Base-by-base conservation (phyloP, 2,797 vertebrate genomes). In the Eulemur mongoz region DNA sequence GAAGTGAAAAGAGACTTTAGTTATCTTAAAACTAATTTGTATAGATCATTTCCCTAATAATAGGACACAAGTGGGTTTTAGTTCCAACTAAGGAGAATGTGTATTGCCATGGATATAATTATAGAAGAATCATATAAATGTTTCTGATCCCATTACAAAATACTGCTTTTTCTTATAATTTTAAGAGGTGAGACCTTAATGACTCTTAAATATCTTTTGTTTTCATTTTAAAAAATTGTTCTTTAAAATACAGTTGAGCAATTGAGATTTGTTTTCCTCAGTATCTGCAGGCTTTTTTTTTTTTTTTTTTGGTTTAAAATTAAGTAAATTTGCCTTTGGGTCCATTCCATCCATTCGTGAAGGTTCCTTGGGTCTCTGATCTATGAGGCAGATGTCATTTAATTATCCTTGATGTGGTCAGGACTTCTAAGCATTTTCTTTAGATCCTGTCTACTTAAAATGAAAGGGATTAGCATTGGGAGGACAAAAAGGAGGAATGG, bases 141-240 rank as follows among this genome's bases (percentile, higher is more conserved):
- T 65, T n/a, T 76, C 14, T 32, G 10, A 61, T 32, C 54, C 35
- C 20, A 38, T 96, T 92, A 88, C 48, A 83, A 94, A 80, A 54
- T 50, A 87, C 1, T 57, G 35, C n/a, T 75, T 90, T 70, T 20
- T 40, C 32, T 86, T 50, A 63, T 70, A n/a, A 72, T 69, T 88
- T 90, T 89, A 59, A 73, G 35, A 67, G 52, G 61, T 22, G 80
- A 82, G 30, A 94, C 72, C 10, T 92, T 86, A 86, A 86, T 91
- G 30, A 25, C 23, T 30, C 27, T 45, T 50, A 84, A 57, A 45
- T 73, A 50, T 61, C 5, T 73, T 30, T 32, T 80, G 14, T 72
- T 89, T 89, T 78, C 30, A 85, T 76, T 95, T 4, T 2, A 23
- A 78, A 96, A 78, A 54, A 25, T 40, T 59, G 9, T 94, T 89